A percentile compares a stretch with the other conserved stretches of the same genome.
phyloP scores from a whole-genome alignment of 2,797 vertebrate species.

The Cetoscarus ocellatus region DNA sequence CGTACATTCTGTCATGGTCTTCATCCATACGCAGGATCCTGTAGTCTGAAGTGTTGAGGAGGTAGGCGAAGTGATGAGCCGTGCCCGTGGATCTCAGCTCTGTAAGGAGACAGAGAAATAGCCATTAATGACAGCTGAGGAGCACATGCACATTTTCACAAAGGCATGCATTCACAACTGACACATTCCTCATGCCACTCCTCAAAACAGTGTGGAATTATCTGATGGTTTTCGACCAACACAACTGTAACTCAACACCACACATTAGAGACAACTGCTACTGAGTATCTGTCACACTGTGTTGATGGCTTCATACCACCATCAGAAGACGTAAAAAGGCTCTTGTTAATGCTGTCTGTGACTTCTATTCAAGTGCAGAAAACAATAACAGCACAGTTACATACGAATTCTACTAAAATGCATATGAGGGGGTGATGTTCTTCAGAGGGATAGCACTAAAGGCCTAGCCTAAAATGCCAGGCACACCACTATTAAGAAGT shows the following conservation, averaged over 20 bases:
- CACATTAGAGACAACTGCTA: slow-evolving; percentile 74
- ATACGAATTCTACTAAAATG: neutral
- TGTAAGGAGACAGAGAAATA: slow-evolving; percentile 72
- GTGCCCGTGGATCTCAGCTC: slow-evolving; percentile 94
- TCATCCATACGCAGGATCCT: slow-evolving; percentile 97
- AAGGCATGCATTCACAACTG: slow-evolving; percentile 37
- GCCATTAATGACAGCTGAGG: slow-evolving; percentile 56
- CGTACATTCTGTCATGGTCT: slow-evolving; percentile 98
- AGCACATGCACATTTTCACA: slow-evolving; percentile 31
- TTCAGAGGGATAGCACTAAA: no score
- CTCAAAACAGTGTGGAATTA: slow-evolving; percentile 48
- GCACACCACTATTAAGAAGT: neutral
- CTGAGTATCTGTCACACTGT: slow-evolving; percentile 70
- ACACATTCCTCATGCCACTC: slow-evolving; percentile 55
- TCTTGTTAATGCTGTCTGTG: slow-evolving; percentile 29
- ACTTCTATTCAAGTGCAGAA: slow-evolving; percentile 6
- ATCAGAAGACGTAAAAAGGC: slow-evolving; percentile 53
- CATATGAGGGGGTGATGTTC: no score
- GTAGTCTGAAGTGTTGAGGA: slow-evolving; percentile 96
- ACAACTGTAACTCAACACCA: slow-evolving; percentile 67
- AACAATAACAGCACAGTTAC: slow-evolving; percentile 2
- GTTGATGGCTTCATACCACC: slow-evolving; percentile 73
- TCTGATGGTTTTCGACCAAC: slow-evolving; percentile 75
- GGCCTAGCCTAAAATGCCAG: no score
- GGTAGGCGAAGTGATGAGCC: slow-evolving; percentile 95